phyloP scores from a whole-genome alignment of 2,797 vertebrate species.

The Microctenopoma stevenorrisi region DNA sequence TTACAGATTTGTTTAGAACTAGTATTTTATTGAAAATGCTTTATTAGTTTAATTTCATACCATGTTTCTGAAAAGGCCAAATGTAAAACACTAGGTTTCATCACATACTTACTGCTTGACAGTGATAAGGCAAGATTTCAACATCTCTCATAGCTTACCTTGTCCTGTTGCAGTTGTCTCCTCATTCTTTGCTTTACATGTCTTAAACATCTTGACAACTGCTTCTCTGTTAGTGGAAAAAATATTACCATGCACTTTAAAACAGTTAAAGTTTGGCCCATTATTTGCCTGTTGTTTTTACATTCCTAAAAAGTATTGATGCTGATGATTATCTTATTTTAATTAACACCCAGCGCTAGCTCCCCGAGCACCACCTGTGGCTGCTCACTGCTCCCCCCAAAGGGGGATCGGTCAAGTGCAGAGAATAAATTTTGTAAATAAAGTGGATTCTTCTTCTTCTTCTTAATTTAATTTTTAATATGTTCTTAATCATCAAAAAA shows the following conservation, averaged over 20 bases:
- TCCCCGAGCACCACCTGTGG: too few relatives aligned
- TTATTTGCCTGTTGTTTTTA: too few relatives aligned
- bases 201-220: conserved; percentile 79
- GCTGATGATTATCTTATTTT: too few relatives aligned
- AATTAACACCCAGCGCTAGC: too few relatives aligned
- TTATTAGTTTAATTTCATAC: background rate
- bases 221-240: conserved; percentile 44
- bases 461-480: too few relatives aligned
- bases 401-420: too few relatives aligned
- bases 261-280: background rate
- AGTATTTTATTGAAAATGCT: background rate
- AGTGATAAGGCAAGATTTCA: background rate
- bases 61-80: background rate
- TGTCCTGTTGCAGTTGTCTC: conserved; percentile 81
- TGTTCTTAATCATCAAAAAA: too few relatives aligned
- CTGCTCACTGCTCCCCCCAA: too few relatives aligned
- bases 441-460: too few relatives aligned
- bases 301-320: too few relatives aligned
- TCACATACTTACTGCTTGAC: background rate
- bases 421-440: too few relatives aligned
- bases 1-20: background rate
- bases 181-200: conserved; percentile 75
- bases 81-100: background rate
- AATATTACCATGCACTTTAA: background rate
- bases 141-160: conserved; percentile 57